Base-by-base conservation (phyloP, 2,113 vertebrate genomes). In the Corydoras maculifer region DNA sequence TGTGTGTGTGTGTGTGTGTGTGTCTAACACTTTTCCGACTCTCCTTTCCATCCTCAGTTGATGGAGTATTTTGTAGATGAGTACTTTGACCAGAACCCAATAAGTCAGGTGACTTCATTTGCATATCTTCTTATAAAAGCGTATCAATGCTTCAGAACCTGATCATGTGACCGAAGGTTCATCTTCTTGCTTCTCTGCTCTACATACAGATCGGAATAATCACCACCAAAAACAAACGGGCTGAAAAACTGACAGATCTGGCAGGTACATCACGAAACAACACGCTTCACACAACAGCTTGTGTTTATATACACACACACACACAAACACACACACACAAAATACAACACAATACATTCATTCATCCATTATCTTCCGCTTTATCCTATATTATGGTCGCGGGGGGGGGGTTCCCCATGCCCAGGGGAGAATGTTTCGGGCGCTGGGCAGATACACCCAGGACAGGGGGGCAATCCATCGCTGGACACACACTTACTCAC, bases 31-130 rank as follows among this genome's bases (percentile, higher is more conserved):
- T 43, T 43, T 43, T 43, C 35, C 7, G 13, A 8, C 8, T 58
- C 75, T 35, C 64, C 15, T 29, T 73, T 55, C 29, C 14, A 31
- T 74, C 62, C 80, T 11, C 79, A 99, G 97, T 84, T 99, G 73
- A 65, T 98, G 86, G 95, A 98, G 81, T 88, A 90, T 66, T 98
- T 99, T 77, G 89, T 98, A 35, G 95, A 95, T 57, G 96, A 98
- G 77, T 99, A 97, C 82, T 99, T 99, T 87, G 95, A 98, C 82
- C 96, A 99, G 79, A 99, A 99, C 82, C 97, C 97, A 75, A 94
- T 99, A 80, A 99, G 97, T 84, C 97, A 98, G 94, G 97, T 98
- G 86, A 59, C 83, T 61, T n/a, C 10, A 3, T 53, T 35, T 58
- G 8, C n/a, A 9, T 60, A n/a, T 55, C 3, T 62, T 9, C n/a